phyloP scores from a whole-genome alignment of 2,797 vertebrate species.

The Lacerta bilineata region DNA sequence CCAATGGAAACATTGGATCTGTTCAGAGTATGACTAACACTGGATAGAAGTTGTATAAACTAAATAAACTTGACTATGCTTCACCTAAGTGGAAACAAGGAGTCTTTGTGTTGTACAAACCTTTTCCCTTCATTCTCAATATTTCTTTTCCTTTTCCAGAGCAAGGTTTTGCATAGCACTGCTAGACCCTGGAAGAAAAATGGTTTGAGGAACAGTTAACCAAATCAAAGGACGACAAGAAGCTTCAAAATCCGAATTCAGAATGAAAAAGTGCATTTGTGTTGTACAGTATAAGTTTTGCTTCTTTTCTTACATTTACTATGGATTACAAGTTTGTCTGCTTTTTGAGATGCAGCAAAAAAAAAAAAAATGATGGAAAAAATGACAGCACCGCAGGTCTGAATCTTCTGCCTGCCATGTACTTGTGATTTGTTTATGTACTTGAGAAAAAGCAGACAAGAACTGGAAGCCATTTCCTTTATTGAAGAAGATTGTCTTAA shows the following conservation, averaged over 20 bases:
- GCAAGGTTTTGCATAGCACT: not conserved
- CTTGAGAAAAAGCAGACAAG: not conserved
- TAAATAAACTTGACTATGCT: too few species aligned
- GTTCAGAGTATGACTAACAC: too few species aligned
- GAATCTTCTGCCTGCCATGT: not conserved
- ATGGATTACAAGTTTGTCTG: not conserved
- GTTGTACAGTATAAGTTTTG: not conserved
- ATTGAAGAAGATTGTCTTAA: not conserved
- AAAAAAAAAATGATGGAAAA: not conserved
- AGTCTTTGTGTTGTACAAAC: not conserved
- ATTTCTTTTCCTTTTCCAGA: not conserved
- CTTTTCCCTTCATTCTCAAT: not conserved
- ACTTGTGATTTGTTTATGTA: not conserved
- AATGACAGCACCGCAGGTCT: not conserved
- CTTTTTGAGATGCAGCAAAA: not conserved
- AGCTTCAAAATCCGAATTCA: not conserved
- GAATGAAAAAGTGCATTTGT: not conserved
- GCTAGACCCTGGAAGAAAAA: not conserved
- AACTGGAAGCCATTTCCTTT: not conserved
- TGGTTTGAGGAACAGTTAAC: not conserved
- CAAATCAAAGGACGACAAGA: not conserved
- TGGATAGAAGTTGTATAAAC: not conserved
- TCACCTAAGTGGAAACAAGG: not conserved
- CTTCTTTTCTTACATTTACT: constrained; percentile 21
- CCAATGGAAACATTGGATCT: too few species aligned